Evolutionary conservation across 2,797 vertebrate species (phyloP).

Genomic region (Acrossocheilus wenchowensis): DNA sequence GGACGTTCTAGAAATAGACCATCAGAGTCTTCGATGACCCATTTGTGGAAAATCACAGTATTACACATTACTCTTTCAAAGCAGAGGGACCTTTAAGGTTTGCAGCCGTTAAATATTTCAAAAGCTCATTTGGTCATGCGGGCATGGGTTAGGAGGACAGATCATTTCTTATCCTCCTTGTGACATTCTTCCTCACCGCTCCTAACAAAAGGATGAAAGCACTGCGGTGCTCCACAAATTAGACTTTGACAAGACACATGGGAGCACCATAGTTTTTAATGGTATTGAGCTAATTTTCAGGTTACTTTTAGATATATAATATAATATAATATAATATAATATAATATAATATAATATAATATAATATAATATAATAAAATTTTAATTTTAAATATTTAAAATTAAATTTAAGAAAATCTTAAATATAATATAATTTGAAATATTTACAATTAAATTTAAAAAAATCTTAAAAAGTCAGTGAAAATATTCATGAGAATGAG

Average conservation of each 20-base stretch:
- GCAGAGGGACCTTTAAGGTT: constrained; percentile 59
- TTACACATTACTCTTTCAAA: constrained; percentile 60
- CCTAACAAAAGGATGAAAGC: constrained; percentile 61
- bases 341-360: not conserved
- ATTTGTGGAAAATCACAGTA: constrained; percentile 56
- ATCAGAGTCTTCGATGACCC: constrained; percentile 40
- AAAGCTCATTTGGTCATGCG: constrained; percentile 66
- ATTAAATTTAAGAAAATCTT: too few relatives aligned
- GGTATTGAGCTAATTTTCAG: constrained; percentile 42
- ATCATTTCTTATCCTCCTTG: constrained; percentile 62
- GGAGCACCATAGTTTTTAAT: constrained; percentile 39
- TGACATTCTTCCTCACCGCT: constrained; percentile 63
- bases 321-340: not conserved
- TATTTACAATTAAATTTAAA: not conserved
- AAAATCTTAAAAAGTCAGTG: not conserved
- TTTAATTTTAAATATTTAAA: too few relatives aligned
- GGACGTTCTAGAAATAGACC: constrained; percentile 24
- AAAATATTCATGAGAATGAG: not conserved
- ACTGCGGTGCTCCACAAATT: constrained; percentile 43
- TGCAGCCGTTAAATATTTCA: constrained; percentile 71
- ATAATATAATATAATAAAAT: too few relatives aligned
- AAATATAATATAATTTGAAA: not conserved
- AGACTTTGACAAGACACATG: constrained; percentile 52
- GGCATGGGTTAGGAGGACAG: constrained; percentile 44
- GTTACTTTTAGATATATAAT: not conserved